Percentiles rank a stretch among this genome's conserved stretches.
phyloP scores from a whole-genome alignment of 2,888 invertebrate genomes.

The Drosophila anomalipes region DNA sequence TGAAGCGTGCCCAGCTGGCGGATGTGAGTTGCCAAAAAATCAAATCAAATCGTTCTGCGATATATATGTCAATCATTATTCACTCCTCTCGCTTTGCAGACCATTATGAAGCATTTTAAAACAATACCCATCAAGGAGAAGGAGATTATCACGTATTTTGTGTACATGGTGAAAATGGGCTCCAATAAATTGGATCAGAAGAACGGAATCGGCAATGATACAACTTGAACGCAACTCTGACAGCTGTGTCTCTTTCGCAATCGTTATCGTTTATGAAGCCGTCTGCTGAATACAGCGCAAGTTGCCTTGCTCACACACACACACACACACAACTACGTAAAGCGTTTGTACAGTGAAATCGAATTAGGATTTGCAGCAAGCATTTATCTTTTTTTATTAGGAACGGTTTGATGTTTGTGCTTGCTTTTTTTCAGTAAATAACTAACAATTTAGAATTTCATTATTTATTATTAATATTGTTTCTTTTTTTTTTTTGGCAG shows the following conservation, averaged over 20 bases:
- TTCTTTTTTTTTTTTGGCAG: neutral
- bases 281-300: constrained; percentile 37
- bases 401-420: neutral
- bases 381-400: neutral
- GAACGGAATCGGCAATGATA: constrained; percentile 84
- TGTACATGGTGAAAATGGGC: constrained; percentile 97
- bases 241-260: constrained; percentile 33
- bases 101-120: constrained; percentile 97
- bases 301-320: constrained; percentile 28
- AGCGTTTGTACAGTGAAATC: constrained; percentile 37
- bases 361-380: constrained; percentile 16
- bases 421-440: neutral
- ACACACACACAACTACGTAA: constrained; percentile 4
- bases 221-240: constrained; percentile 67
- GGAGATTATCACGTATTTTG: constrained; percentile 96
- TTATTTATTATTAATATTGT: neutral
- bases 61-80: neutral
- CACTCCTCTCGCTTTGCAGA: constrained; percentile 87
- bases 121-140: constrained; percentile 97
- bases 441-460: neutral
- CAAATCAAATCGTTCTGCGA: neutral
- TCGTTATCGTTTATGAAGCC: constrained; percentile 31
- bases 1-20: constrained; percentile 97
- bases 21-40: constrained; percentile 89
- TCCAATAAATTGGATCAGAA: constrained; percentile 85